phyloP scores from a whole-genome alignment of 2,113 vertebrate species.

The Prunella fulvescens region DNA sequence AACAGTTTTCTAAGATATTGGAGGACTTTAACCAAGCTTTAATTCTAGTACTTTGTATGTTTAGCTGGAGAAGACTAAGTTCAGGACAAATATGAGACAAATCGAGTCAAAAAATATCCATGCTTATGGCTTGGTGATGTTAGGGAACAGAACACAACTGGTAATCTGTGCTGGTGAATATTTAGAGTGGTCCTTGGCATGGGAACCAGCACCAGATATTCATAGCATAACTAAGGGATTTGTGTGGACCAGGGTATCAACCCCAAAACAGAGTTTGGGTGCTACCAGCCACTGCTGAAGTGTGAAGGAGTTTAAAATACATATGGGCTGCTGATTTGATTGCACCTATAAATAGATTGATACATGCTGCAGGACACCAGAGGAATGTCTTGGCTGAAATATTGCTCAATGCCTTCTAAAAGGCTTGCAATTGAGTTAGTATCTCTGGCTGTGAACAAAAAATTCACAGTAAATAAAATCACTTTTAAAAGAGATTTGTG shows the following conservation, averaged over 20 bases:
- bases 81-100: not conserved
- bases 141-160: not conserved
- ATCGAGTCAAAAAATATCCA: not conserved
- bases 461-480: not conserved
- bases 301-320: not conserved
- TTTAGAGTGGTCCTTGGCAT: not conserved
- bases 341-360: not conserved
- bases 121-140: not conserved
- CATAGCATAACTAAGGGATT: not conserved
- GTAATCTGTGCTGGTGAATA: not conserved
- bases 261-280: not conserved
- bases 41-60: not conserved
- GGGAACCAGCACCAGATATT: not conserved
- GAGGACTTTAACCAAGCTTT: not conserved
- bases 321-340: not conserved
- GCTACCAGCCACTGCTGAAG: not conserved
- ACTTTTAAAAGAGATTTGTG: not conserved
- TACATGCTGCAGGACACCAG: not conserved
- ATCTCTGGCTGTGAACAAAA: not conserved
- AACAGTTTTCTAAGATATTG: not conserved
- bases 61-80: not conserved
- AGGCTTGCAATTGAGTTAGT: not conserved
- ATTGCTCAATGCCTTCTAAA: not conserved
- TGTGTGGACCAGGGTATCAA: not conserved
- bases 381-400: not conserved